Base-by-base conservation (phyloP, 1,140 invertebrate species). In the Drosophila truncata region DNA sequence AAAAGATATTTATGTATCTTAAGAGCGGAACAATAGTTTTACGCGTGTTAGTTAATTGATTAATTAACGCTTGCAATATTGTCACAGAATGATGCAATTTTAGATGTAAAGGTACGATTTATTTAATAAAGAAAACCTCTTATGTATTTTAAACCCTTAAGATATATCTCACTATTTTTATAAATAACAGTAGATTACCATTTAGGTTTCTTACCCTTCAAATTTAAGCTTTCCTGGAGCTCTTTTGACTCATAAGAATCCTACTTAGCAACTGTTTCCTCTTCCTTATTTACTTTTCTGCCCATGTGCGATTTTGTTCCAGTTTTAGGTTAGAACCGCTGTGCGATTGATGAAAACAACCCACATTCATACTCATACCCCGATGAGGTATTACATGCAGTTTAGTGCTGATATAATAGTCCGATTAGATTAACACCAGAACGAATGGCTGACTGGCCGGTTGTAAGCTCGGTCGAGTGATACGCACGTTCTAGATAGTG, bases 321-420 rank as follows among this genome's bases (percentile, higher is more conserved):
- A 20, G 7, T 67, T 70, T 67, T 25, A 70, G 66, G 66, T 70
- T 70, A 70, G 62, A 49, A 33, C 13, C 14, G 29, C 44, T 11
- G 29, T 9, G 4, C 31, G 23, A 67, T 67, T 70, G 63, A 70
- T 70, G 66, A 70, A 54, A 70, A 67, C 47, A 70, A 70, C 63
- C 47, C 37, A 46, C 63, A 60, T 50, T 9, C 61, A 59, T 29
- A 47, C 39, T 18, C 46, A 14, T 50, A 69, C 62, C 16, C 62
- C 16, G 23, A 70, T 70, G 66, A 70, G 44, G 66, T 67, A 67
- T 70, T 70, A 70, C 66, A 70, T 54, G 66, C 66, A 55, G 66
- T 70, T 70, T 67, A 67, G 66, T 67, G 66, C 66, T 70, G 66
- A 70, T 70, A 70, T 70, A 70, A 70, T 70, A 70, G 66, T 11